Evolutionary conservation across 2,113 vertebrate species (phyloP), one percentile per base, ranked within the genome.

Genomic region (Seriola aureovittata): DNA sequence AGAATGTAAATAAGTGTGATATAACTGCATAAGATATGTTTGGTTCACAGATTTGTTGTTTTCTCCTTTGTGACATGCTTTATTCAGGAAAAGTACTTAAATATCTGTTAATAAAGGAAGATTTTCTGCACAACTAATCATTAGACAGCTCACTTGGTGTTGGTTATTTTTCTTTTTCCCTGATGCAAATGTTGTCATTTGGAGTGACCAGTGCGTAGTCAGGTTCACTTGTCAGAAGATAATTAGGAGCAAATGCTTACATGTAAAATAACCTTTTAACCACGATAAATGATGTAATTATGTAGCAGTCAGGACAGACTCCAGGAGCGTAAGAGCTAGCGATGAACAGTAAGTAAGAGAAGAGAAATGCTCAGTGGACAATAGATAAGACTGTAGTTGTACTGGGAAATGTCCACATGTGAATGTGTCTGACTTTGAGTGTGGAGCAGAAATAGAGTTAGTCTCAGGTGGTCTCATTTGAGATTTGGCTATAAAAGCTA

Each of bases 11-110:
- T 72, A 11, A 16, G 14, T 50, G 2, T n/a, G 21, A 16, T 69
- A 38, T 19, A 65, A 46, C 23, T 48, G n/a, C 32, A 50, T 16
- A 44, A 71, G 8, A 81, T 59, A 29, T 42, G 25, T 60, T 38
- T 46, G 12, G 7, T 54, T 68, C 74, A 66, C n/a, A 29, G n/a
- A 34, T 75, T 32, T 17, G 52, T 32, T 32, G 52, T 40, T 68
- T 44, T 42, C n/a, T 52, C 44, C 0, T 42, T 60, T 44, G 14
- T 52, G 12, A 23, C 7, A 42, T 36, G 40, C 14, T 58, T 59
- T 6, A 17, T 7, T 68, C 4, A 59, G 32, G n/a, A 42, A 40
- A 32, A 42, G 17, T 13, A 48, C 1, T n/a, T 44, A 44, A 44
- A 38, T 16, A 4, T 46, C 13, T 46, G 44, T 46, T 46, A 46